Percentiles rank a stretch among this genome's conserved stretches.
phyloP scores from a whole-genome alignment of 1,140 invertebrate species.

The Gryon sp. region DNA sequence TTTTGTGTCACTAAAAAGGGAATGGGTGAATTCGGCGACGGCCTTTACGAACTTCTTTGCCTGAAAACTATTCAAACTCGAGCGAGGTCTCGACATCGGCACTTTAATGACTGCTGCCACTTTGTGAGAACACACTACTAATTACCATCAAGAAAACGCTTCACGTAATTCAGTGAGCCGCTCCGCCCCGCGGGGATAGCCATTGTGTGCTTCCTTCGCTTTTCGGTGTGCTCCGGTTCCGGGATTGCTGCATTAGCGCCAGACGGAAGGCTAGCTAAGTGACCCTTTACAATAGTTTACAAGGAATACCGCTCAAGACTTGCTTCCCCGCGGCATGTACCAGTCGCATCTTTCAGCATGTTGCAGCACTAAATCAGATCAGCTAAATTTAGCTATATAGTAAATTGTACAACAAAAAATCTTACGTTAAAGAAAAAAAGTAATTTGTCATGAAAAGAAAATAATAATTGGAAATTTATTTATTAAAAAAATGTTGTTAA shows the following conservation, averaged over 20 bases:
- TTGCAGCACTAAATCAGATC: not conserved
- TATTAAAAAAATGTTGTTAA: too few relatives aligned
- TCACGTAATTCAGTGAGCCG: constrained; percentile 23
- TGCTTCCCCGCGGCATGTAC: constrained; percentile 4
- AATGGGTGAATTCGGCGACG: too few relatives aligned
- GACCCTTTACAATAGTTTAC: constrained; percentile 59
- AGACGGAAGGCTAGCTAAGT: constrained; percentile 51
- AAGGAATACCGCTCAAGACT: constrained; percentile 42
- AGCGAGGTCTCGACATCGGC: constrained; percentile 26
- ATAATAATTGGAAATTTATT: too few relatives aligned
- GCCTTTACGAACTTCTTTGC: constrained; percentile 33
- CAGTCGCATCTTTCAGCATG: constrained; percentile 3
- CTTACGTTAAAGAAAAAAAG: too few relatives aligned
- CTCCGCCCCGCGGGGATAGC: constrained; percentile 15
- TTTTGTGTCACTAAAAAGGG: constrained; percentile 24
- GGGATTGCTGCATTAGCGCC: constrained; percentile 53
- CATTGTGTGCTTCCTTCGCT: constrained; percentile 49
- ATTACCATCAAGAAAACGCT: constrained; percentile 59
- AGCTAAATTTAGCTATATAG: too few relatives aligned
- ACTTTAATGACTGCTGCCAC: constrained; percentile 52
- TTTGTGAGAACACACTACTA: constrained; percentile 50
- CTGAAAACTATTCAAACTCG: constrained; percentile 46
- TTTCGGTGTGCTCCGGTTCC: constrained; percentile 49
- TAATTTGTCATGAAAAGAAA: too few relatives aligned
- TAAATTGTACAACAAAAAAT: too few relatives aligned